phyloP scores from a whole-genome alignment of 92 coral and sea anemone species.

The Siderastrea radians region DNA sequence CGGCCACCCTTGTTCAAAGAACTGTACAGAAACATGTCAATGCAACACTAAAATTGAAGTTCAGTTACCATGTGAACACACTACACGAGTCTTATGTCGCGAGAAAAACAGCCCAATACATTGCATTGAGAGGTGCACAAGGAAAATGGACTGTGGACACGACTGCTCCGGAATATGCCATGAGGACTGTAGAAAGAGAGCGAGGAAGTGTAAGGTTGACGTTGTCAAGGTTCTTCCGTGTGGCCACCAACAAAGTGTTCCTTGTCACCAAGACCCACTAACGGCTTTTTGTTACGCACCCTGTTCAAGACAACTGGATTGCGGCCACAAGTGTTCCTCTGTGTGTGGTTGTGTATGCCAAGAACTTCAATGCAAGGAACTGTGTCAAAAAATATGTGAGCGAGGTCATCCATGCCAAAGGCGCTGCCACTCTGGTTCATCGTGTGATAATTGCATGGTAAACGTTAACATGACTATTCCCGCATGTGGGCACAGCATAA shows the following conservation, averaged over 20 bases:
- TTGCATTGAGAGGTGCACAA: background rate
- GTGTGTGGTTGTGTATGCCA: conserved; percentile 12
- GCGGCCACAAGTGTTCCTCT: conserved; percentile 20
- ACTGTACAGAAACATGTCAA: conserved; percentile 27
- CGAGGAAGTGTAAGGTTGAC: background rate
- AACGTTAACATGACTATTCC: conserved; percentile 46
- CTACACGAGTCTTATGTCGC: background rate
- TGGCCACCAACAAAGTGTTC: conserved; percentile 51
- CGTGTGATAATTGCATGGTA: conserved; percentile 54
- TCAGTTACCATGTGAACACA: background rate
- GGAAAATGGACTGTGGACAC: conserved; percentile 17
- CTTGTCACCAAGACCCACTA: conserved; percentile 31
- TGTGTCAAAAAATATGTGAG: conserved; percentile 43
- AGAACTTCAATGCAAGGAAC: conserved; percentile 8
- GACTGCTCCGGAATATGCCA: conserved; percentile 33
- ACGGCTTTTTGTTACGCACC: conserved; percentile 6
- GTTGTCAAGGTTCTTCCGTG: conserved; percentile 37
- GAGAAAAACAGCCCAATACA: background rate
- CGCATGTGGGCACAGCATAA: conserved; percentile 64
- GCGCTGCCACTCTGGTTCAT: conserved; percentile 59
- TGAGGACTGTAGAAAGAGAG: background rate
- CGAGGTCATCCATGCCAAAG: conserved; percentile 57
- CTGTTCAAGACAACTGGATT: conserved; percentile 6
- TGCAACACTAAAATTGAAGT: conserved; percentile 17
- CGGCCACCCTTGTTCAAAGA: conserved; percentile 74